These are phyloP conservation scores for Conistra vaccinii DNA, from an alignment of 2,888 invertebrate species.

Conservation along the genomic window DNA sequence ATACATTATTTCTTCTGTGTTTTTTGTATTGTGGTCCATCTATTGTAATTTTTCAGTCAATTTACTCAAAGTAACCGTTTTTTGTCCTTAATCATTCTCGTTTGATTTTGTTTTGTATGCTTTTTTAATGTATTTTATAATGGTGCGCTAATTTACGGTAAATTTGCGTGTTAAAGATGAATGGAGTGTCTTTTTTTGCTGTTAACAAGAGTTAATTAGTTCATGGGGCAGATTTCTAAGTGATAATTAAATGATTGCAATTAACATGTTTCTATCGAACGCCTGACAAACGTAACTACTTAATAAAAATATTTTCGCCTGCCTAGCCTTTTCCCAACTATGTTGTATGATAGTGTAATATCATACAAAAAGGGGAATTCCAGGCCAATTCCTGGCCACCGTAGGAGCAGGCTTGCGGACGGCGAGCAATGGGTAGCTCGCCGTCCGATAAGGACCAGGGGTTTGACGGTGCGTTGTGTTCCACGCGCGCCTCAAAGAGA, in stretches of 20 bases:
- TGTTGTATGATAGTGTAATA: no score
- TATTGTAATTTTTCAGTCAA: constrained; percentile 71
- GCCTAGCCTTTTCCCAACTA: no score
- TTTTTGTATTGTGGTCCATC: constrained; percentile 5
- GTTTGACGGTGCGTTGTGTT: no score
- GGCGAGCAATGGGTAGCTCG: no score
- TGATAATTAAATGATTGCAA: not conserved
- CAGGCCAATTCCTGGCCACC: no score
- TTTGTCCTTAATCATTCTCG: constrained; percentile 48
- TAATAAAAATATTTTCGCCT: no score
- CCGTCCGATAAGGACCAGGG: no score
- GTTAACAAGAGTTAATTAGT: not conserved
- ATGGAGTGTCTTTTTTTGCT: not conserved
- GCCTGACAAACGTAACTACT: not conserved
- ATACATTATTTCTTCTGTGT: not conserved
- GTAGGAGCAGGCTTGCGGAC: no score
- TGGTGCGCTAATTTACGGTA: constrained; percentile 47
- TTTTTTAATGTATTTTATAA: constrained; percentile 51
- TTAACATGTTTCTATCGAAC: not conserved
- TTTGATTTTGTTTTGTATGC: constrained; percentile 49
- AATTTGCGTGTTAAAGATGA: constrained; percentile 27
- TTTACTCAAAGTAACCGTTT: constrained; percentile 65
- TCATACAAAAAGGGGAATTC: no score
- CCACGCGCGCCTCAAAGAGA: no score
- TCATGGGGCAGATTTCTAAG: not conserved